Base-by-base conservation (phyloP, 2,888 invertebrate genomes). In the Dysmachus trigonus region DNA sequence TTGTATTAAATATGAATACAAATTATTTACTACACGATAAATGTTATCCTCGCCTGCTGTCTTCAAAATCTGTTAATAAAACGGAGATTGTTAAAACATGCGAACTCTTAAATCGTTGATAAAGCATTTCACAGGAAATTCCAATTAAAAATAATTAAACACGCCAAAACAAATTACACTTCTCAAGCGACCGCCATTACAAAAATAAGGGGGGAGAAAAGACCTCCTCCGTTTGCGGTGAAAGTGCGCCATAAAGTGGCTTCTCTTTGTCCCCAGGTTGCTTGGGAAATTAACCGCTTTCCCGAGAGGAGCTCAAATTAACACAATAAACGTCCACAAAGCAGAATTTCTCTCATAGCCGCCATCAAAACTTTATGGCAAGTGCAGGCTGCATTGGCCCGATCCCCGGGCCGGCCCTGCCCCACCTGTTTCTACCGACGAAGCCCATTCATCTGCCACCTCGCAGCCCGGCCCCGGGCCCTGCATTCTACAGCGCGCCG, bases 291-390 rank as follows among this genome's bases (percentile, higher is more conserved):
- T 62, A 62, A 62, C 62, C 62, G 62, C 62, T 62, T 62, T 62
- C 22, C 62, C 62, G 27, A 62, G 62, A 62, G 62, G 62, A 79
- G 35, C 47, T 76, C 47, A 79, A 79, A 79, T 79, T 79, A 79
- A 79, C 51, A 79, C 79, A 79, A 79, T 79, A 79, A 79, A 47
- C 51, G 51, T 79, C 79, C 47, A 47, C 47, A 79, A n/a, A 79
- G 79, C 38, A 76, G 13, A 51, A 79, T 79, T 73, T 73, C 35
- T 27, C 47, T 51, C 41, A 27, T 5, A 47, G 31, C 47, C 51
- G 47, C 47, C 79, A 51, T 79, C 79, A 79, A 79, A 79, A 79
- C 79, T 79, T 41, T 79, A 79, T 79, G 79, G 62, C 62, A 62
- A 62, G 27, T 62, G 62, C 62, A 62, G 62, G 10, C 62, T 62